Evolutionary conservation across 2,797 vertebrate genomes (phyloP).

Genomic region (Pangasius larnaudii): DNA sequence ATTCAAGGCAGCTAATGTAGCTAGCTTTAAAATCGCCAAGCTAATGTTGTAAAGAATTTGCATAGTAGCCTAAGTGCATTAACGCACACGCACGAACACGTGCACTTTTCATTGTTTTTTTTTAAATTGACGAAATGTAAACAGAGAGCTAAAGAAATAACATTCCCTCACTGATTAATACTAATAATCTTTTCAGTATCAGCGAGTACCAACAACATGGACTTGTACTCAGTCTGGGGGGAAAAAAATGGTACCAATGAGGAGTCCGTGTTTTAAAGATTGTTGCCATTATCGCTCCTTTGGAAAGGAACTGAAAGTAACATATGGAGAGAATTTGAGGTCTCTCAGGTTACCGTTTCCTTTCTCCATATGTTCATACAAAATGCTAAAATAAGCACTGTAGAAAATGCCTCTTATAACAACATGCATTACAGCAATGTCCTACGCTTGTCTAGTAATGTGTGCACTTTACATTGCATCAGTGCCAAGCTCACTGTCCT

Average conservation of each 20-base stretch:
- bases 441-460: neutral
- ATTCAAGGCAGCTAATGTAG: neutral
- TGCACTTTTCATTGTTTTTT: neutral
- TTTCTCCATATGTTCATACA: neutral
- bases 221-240: neutral
- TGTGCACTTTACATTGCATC: constrained; percentile 29
- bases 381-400: neutral
- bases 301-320: constrained; percentile 11
- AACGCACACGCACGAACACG: too few relatives aligned
- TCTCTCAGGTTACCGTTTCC: constrained; percentile 14
- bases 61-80: neutral
- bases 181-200: neutral
- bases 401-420: neutral
- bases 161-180: neutral
- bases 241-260: neutral
- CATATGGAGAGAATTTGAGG: constrained; percentile 19
- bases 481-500: constrained; percentile 23
- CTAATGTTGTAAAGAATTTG: neutral
- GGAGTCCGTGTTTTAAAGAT: neutral
- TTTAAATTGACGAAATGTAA: neutral
- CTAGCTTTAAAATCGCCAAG: neutral
- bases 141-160: neutral
- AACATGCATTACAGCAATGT: neutral
- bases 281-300: neutral
- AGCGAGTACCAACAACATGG: too few relatives aligned